These are phyloP conservation scores for Ficedula albicollis DNA, from an alignment of 2,797 vertebrate species.

Conservation along the genomic window DNA sequence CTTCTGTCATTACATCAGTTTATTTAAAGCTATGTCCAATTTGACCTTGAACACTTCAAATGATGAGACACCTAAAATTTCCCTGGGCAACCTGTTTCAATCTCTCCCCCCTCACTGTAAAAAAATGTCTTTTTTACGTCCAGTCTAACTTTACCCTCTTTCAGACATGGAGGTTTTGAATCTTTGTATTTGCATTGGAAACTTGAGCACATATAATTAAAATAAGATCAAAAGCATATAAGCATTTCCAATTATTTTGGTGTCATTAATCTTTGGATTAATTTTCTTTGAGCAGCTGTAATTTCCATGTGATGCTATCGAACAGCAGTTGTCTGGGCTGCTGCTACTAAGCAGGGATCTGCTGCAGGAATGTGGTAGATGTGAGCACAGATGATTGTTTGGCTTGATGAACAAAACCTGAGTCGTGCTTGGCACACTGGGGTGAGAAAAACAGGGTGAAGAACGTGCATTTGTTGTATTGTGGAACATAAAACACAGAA, in stretches of 20 bases:
- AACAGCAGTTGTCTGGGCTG: background rate
- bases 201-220: background rate
- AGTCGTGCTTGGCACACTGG: background rate
- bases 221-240: background rate
- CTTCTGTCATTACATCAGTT: background rate
- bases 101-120: background rate
- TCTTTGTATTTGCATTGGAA: background rate
- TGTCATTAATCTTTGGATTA: background rate
- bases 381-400: background rate
- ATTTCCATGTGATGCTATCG: background rate
- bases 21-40: background rate
- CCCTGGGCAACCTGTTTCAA: background rate
- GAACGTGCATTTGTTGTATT: background rate
- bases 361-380: background rate
- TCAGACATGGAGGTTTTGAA: background rate
- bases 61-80: background rate
- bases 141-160: background rate
- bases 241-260: background rate
- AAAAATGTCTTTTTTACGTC: background rate
- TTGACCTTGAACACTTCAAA: background rate
- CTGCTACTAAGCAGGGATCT: background rate
- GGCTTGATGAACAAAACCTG: background rate
- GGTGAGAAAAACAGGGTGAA: background rate
- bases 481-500: background rate
- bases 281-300: background rate